These are phyloP conservation scores for Epizoanthus illoricatus DNA, from an alignment of 92 coral and sea anemone genomes.

Conservation along the genomic window DNA sequence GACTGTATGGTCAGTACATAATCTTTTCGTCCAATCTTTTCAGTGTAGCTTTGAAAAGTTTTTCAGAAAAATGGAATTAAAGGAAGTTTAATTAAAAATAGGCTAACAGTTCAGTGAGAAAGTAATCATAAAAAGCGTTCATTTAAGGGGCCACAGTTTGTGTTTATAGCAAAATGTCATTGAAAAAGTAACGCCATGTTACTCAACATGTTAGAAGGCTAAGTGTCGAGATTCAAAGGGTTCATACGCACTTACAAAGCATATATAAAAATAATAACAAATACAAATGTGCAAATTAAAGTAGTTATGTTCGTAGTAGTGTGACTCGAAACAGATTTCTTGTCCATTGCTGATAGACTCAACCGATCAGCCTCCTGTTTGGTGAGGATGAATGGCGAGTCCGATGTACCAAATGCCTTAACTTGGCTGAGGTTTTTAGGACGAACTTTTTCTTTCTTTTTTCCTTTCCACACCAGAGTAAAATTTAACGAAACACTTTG, in stretches of 20 bases:
- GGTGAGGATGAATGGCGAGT: conserved; percentile 20
- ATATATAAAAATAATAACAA: neutral
- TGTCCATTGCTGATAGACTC: conserved; percentile 16
- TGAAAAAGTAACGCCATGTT: no score
- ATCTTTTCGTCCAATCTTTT: no score
- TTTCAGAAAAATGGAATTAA: no score
- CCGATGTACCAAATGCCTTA: neutral
- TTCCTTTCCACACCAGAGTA: conserved; percentile 55
- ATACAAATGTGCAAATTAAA: neutral
- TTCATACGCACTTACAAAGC: neutral
- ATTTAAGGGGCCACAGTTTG: neutral
- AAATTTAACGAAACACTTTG: conserved; percentile 61
- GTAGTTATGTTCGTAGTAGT: neutral
- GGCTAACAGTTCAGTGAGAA: no score
- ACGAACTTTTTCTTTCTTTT: neutral
- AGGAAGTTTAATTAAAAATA: no score
- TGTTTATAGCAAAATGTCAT: neutral
- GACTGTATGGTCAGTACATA: no score
- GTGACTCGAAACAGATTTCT: conserved; percentile 4
- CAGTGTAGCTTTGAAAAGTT: no score
- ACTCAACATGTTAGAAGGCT: neutral
- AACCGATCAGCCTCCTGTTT: neutral
- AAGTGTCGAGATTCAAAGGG: neutral
- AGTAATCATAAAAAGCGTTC: neutral
- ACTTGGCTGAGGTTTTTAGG: neutral